phyloP scores from a whole-genome alignment of 2,113 vertebrate genomes.

The Catagonus wagneri region DNA sequence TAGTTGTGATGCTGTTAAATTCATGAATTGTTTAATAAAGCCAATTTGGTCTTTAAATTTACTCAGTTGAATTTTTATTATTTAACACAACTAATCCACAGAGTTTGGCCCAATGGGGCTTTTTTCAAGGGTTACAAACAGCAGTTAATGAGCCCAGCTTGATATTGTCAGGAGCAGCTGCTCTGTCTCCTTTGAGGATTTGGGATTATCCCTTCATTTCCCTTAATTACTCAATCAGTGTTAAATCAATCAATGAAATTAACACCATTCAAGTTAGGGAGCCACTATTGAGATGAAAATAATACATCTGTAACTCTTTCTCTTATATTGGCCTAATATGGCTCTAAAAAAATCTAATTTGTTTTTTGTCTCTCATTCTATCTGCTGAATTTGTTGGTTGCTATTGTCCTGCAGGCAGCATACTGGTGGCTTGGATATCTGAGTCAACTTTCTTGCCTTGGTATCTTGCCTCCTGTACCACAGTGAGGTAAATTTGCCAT shows the following conservation, averaged over 20 bases:
- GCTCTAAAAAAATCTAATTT: neutral
- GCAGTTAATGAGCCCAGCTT: conserved; percentile 31
- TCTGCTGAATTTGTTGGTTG: neutral
- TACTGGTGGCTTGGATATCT: too few relatives aligned
- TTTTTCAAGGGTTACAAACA: conserved; percentile 58
- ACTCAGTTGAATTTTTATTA: neutral
- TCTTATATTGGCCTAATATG: neutral
- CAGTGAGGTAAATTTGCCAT: too few relatives aligned
- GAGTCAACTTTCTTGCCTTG: neutral
- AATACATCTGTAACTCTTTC: neutral
- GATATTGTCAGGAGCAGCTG: conserved; percentile 29
- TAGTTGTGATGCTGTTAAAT: neutral
- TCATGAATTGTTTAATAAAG: neutral
- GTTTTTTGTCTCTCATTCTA: neutral
- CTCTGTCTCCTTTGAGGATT: conserved; percentile 31
- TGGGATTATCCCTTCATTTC: conserved; percentile 26
- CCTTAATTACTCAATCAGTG: conserved; percentile 54
- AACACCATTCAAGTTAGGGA: conserved; percentile 45
- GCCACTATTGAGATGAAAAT: conserved; percentile 4
- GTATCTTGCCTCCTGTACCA: neutral
- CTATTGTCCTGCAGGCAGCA: neutral
- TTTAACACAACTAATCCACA: neutral
- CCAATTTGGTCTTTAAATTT: neutral
- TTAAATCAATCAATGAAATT: conserved; percentile 58
- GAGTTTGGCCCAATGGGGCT: neutral